Evolutionary conservation across 2,888 invertebrate genomes (phyloP).

Genomic region (Theristus sp.): DNA sequence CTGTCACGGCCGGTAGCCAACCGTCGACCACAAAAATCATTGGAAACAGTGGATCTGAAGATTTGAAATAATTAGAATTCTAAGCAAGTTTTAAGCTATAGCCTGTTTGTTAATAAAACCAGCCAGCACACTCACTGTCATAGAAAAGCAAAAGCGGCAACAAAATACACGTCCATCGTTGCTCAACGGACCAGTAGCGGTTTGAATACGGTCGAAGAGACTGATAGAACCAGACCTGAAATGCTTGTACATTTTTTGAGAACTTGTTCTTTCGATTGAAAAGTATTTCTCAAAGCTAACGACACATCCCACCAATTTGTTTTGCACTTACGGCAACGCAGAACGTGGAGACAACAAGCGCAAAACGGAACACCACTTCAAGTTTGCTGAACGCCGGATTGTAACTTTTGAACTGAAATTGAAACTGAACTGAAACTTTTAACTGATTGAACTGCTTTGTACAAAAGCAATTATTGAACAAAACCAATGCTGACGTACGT

Average conservation of each 20-base stretch:
- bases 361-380: constrained; percentile 88
- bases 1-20: constrained; percentile 74
- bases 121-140: constrained; percentile 50
- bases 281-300: no score
- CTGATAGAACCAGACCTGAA: constrained; percentile 78
- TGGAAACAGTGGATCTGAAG: constrained; percentile 75
- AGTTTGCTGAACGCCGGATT: constrained; percentile 88
- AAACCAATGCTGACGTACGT: constrained; percentile 10
- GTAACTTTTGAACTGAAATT: constrained; percentile 75
- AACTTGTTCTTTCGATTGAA: background rate
- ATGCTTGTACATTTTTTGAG: background rate
- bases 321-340: constrained; percentile 2
- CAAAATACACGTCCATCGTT: constrained; percentile 78
- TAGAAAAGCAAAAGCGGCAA: constrained; percentile 69
- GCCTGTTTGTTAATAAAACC: background rate
- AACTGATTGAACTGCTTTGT: constrained; percentile 35
- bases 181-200: constrained; percentile 89
- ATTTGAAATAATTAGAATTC: constrained; percentile 6
- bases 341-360: constrained; percentile 71
- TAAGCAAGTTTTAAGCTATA: no score
- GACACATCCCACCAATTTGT: background rate
- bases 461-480: background rate
- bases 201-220: constrained; percentile 64
- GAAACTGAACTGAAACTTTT: constrained; percentile 34
- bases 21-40: constrained; percentile 68